Conservation (phyloP, 1,140 invertebrate genomes). For the Drosophila lacteicornis region DNA sequence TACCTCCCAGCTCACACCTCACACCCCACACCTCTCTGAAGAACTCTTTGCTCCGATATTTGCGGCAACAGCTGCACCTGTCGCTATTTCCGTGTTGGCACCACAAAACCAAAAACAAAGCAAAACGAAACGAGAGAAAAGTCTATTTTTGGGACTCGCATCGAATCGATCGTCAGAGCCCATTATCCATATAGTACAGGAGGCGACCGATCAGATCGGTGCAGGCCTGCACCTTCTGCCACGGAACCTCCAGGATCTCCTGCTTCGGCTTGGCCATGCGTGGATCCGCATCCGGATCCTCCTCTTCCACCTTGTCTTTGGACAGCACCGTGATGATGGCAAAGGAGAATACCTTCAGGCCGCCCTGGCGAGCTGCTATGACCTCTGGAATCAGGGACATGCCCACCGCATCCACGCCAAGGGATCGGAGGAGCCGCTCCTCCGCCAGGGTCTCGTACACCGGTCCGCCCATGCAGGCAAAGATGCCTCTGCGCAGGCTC, state of each 20-base stretch:
- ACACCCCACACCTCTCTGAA: neutral
- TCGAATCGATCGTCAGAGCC: slow-evolving; percentile 12
- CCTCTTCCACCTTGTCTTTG: slow-evolving; percentile 88
- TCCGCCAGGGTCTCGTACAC: slow-evolving; percentile 97
- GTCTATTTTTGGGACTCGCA: slow-evolving; percentile 24
- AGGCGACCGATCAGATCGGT: slow-evolving; percentile 64
- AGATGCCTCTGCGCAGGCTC: slow-evolving; percentile 93
- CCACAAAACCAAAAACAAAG: slow-evolving; percentile 12
- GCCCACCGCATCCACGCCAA: slow-evolving; percentile 95
- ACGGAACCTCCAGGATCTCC: slow-evolving; percentile 67
- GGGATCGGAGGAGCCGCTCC: slow-evolving; percentile 90
- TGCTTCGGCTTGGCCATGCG: slow-evolving; percentile 87
- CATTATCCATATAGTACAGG: slow-evolving; percentile 57
- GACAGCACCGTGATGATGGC: slow-evolving; percentile 95
- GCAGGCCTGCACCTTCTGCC: slow-evolving; percentile 86
- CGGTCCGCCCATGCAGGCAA: slow-evolving; percentile 95
- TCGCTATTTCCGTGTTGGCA: slow-evolving; percentile 50
- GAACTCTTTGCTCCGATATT: slow-evolving; percentile 10
- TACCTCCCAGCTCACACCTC: neutral
- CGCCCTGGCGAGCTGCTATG: slow-evolving; percentile 91
- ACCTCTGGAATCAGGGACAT: slow-evolving; percentile 91
- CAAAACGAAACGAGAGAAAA: neutral
- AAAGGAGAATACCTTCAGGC: slow-evolving; percentile 94
- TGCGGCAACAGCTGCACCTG: slow-evolving; percentile 53
- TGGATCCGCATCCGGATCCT: slow-evolving; percentile 87